Percentiles rank a stretch among this genome's conserved stretches.
These are phyloP conservation scores for Phrynocephalus versicolor DNA, from an alignment of 2,113 vertebrate genomes.

Conservation along the genomic window DNA sequence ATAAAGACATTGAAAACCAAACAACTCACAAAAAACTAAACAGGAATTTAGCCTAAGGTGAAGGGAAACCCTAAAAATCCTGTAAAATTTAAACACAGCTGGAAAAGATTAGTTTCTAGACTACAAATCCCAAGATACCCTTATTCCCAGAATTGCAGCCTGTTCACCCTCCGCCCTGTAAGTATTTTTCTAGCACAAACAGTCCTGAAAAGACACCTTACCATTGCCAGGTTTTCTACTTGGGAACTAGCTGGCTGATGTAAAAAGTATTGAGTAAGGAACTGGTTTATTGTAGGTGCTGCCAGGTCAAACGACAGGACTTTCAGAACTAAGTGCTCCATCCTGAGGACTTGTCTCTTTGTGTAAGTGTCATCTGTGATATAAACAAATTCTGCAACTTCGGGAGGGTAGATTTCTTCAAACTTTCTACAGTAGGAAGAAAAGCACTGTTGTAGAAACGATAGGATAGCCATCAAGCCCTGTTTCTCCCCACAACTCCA, in stretches of 20 bases:
- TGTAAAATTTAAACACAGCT: too few relatives aligned
- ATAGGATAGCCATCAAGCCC: background rate
- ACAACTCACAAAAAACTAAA: too few relatives aligned
- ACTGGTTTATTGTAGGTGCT: constrained; percentile 93
- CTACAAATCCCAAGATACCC: too few relatives aligned
- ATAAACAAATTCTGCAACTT: constrained; percentile 98
- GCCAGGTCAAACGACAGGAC: constrained; percentile 97
- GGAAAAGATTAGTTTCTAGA: too few relatives aligned
- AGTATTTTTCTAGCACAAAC: too few relatives aligned
- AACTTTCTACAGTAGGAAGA: constrained; percentile 85
- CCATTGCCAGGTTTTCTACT: constrained; percentile 91
- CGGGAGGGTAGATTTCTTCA: constrained; percentile 98
- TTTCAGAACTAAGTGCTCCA: constrained; percentile 97
- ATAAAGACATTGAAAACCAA: background rate
- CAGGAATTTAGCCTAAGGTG: too few relatives aligned
- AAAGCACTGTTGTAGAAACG: background rate
- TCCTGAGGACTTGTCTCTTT: constrained; percentile 96
- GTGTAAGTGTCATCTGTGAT: constrained; percentile 99
- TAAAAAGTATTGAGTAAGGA: constrained; percentile 93
- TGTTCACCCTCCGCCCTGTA: too few relatives aligned
- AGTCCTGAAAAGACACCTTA: constrained; percentile 63
- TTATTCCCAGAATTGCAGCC: too few relatives aligned
- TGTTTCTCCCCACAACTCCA: background rate
- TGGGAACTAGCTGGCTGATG: constrained; percentile 74
- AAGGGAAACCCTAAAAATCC: too few relatives aligned